Evolutionary conservation across 1,140 invertebrate genomes (phyloP), one percentile per base, ranked within the genome.

Genomic region (Pseudomyrmex flavicornis): DNA sequence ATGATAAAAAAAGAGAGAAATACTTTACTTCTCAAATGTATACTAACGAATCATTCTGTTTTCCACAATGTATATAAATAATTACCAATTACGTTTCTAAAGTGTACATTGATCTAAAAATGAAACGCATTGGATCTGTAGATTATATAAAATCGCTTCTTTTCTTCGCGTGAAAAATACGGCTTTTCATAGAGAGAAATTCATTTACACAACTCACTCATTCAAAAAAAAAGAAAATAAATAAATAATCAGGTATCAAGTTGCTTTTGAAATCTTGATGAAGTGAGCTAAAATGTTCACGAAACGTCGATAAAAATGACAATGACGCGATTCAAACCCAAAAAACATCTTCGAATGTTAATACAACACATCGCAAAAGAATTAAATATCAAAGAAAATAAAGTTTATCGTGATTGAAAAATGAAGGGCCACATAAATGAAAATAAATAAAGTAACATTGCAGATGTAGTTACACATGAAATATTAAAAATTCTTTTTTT

Each of bases 1-100:
- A 22, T 59, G 68, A 73, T 76, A 79, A 87, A 79, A 86, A 86
- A 86, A 86, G 86, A 87, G 85, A 83, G 79, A 86, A 87, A 77
- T 77, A 68, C 46, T 65, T 68, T 50, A 13, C 20, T 56, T 56
- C n/a, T 59, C 26, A 50, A 9, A 63, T 85, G 12, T 68, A 70
- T 68, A 83, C 68, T 70, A 80, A 76, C 74, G 70, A 72, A 22
- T 48, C 0, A 70, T 61, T 50, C 54, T 69, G 35, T 35, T 54
- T 17, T 13, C 2, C 68, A 56, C n/a, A 50, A 61, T 72, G 15
- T 52, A 82, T 73, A 82, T 82, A 82, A 72, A 72, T 72, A 68
- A 85, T 75, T 75, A 20, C 26, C 62, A 72, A 75, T 58, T 83
- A 82, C 63, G 50, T 22, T 58, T 22, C 26, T 35, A 65, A 63